phyloP scores from a whole-genome alignment of 2,797 vertebrate genomes.

The Rhinogobio ventralis region DNA sequence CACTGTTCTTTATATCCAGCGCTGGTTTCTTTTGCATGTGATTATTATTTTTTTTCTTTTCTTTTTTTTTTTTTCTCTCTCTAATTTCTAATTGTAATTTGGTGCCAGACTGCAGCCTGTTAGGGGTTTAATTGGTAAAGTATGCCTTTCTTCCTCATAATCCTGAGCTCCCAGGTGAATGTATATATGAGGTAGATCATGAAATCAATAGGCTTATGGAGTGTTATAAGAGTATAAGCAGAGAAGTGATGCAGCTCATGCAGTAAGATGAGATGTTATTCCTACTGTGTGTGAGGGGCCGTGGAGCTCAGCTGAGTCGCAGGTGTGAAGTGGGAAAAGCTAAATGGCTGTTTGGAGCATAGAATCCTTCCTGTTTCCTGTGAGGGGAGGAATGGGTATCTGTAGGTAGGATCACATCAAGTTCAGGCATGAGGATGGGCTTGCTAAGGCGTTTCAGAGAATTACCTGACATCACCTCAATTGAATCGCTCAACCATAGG shows the following conservation, averaged over 20 bases:
- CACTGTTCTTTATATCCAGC: not conserved
- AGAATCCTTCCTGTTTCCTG: not conserved
- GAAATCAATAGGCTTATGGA: conserved; percentile 34
- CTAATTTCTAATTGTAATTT: not conserved
- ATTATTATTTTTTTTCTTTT: too few relatives aligned
- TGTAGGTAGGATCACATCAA: not conserved
- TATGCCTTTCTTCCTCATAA: not conserved
- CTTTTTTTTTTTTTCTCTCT: too few relatives aligned
- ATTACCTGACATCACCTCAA: conserved; percentile 2
- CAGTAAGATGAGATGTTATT: not conserved
- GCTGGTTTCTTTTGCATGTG: not conserved
- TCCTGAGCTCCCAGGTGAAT: conserved; percentile 6
- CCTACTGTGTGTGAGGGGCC: not conserved
- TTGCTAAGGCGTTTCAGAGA: not conserved
- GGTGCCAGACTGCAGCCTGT: conserved; percentile 10
- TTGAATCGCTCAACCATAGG: not conserved
- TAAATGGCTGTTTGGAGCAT: not conserved
- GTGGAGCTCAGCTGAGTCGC: conserved; percentile 5
- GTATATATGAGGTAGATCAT: not conserved
- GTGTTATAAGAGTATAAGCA: not conserved
- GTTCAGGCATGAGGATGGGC: not conserved
- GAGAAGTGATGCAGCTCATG: not conserved
- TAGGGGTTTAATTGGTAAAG: conserved; percentile 4
- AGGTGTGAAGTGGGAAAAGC: not conserved
- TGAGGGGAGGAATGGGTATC: not conserved